phyloP scores from a whole-genome alignment of 2,113 vertebrate genomes.

The Phalacrocorax pelagicus region DNA sequence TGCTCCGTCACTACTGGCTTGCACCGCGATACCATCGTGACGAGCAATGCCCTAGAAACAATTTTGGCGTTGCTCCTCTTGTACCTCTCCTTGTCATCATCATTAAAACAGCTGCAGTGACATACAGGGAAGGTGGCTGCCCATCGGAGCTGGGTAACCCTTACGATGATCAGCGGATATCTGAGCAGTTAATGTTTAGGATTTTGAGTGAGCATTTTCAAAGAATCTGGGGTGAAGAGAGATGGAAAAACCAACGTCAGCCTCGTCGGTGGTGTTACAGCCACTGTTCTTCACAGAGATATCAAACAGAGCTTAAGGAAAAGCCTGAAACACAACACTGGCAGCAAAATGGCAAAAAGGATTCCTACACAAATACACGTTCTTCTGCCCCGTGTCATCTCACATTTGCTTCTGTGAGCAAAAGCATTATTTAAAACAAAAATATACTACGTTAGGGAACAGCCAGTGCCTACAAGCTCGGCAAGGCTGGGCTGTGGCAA shows the following conservation, averaged over 20 bases:
- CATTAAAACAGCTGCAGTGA: neutral
- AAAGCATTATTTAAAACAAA: neutral
- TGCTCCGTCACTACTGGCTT: neutral
- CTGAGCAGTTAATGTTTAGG: neutral
- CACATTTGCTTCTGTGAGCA: neutral
- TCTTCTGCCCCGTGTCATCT: neutral
- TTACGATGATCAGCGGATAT: neutral
- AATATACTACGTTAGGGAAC: neutral
- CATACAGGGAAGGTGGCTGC: rapidly evolving
- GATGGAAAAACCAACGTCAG: neutral
- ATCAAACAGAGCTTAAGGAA: neutral
- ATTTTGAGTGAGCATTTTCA: neutral
- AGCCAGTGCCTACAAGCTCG: neutral
- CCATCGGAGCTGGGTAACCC: neutral
- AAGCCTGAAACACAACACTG: neutral
- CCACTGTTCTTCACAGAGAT: neutral
- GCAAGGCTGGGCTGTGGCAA: neutral
- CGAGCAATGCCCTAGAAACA: neutral
- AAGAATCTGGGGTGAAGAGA: neutral
- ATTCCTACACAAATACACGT: rapidly evolving
- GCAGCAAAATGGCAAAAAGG: neutral
- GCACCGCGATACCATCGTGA: rapidly evolving
- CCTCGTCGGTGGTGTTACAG: neutral
- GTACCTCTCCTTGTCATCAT: neutral
- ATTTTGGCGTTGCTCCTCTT: neutral